phyloP scores from a whole-genome alignment of 2,113 vertebrate species.

The Macquaria australasica region DNA sequence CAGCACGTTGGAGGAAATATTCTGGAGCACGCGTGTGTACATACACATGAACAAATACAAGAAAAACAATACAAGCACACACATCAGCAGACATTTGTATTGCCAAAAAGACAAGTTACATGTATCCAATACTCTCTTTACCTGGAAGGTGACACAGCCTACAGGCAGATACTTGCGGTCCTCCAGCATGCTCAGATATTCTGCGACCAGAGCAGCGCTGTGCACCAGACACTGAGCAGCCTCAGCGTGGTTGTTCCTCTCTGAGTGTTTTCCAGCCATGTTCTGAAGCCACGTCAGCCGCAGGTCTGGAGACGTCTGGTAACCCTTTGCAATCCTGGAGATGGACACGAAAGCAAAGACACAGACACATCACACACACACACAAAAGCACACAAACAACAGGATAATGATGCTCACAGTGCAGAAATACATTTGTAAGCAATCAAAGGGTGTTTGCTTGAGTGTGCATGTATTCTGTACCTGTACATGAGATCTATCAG shows the following conservation, averaged over 20 bases:
- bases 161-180: conserved; percentile 99
- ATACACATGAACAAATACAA: neutral
- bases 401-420: neutral
- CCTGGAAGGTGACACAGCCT: conserved; percentile 98
- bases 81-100: neutral
- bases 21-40: conserved; percentile 78
- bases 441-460: neutral
- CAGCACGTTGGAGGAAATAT: conserved; percentile 98
- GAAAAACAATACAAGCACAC: neutral
- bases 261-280: conserved; percentile 98
- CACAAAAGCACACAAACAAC: neutral
- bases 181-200: conserved; percentile 98
- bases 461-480: conserved; percentile 73
- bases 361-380: neutral
- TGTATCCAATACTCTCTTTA: conserved; percentile 51
- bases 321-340: conserved; percentile 96
- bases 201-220: conserved; percentile 97
- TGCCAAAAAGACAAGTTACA: neutral
- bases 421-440: neutral
- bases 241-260: conserved; percentile 96
- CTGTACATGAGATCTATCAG: conserved; percentile 99
- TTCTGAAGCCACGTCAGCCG: conserved; percentile 98
- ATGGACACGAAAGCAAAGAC: neutral
- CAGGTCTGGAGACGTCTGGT: conserved; percentile 98
- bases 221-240: conserved; percentile 98